Percentiles rank a stretch among this genome's conserved stretches.
Evolutionary conservation across 2,888 invertebrate genomes (phyloP).

Genomic region (Caenorhabditis afra): DNA sequence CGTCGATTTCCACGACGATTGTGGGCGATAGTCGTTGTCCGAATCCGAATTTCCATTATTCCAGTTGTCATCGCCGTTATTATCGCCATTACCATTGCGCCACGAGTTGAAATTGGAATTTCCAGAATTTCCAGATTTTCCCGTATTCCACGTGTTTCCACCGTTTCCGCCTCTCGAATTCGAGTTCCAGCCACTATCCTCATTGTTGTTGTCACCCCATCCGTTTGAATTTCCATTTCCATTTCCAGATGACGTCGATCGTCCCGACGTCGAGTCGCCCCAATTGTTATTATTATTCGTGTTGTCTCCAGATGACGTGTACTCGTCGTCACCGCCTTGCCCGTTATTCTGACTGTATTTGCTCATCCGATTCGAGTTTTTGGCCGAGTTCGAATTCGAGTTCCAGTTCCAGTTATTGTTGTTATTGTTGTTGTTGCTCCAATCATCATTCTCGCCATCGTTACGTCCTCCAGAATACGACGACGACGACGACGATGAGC

Average conservation of each 20-base stretch:
- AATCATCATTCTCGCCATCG: slow-evolving; percentile 44
- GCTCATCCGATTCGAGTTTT: slow-evolving; percentile 27
- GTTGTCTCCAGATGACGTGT: slow-evolving; percentile 6
- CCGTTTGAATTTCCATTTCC: slow-evolving; percentile 15
- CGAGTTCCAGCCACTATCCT: background rate
- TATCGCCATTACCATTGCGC: background rate
- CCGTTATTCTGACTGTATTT: slow-evolving; percentile 37
- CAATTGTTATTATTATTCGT: slow-evolving; percentile 12
- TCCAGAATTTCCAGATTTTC: background rate
- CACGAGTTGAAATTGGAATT: slow-evolving; percentile 1
- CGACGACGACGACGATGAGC: too few relatives aligned
- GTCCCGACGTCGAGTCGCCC: slow-evolving; percentile 1
- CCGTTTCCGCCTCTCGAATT: background rate
- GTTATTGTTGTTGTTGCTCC: slow-evolving; percentile 31
- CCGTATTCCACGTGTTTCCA: background rate
- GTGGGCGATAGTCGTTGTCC: too few relatives aligned
- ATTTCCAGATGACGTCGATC: slow-evolving; percentile 5
- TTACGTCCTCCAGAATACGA: slow-evolving; percentile 19
- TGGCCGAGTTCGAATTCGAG: slow-evolving; percentile 22
- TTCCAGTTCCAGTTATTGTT: slow-evolving; percentile 12
- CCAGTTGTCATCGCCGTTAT: background rate
- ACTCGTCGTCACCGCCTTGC: slow-evolving; percentile 30
- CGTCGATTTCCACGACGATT: background rate
- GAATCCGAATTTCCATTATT: too few relatives aligned
- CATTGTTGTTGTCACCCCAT: background rate